Evolutionary conservation across 2,888 invertebrate genomes (phyloP), one percentile per base, ranked within the genome.

Genomic region (Drosophila gaucha): DNA sequence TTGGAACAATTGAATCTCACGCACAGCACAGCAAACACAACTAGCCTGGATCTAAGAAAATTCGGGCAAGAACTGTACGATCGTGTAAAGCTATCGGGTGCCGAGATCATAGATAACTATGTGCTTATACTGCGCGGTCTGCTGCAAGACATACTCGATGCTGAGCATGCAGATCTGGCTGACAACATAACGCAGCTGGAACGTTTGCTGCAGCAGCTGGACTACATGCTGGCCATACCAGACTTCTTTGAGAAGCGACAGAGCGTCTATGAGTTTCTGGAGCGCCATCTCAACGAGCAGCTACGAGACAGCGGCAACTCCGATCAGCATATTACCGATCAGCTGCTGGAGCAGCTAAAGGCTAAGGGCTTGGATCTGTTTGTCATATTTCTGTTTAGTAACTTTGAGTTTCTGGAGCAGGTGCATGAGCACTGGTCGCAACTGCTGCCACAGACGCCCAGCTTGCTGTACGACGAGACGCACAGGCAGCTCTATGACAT

Each of bases 231-330:
- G 22, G 43, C 59, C 26, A 82, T 71, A 2, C 16, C 50, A 0
- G 90, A 90, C 55, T 89, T 90, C 55, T 90, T 88, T 30, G 82
- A 71, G 16, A 90, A 90, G 50, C 89, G 90, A 0, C 86, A 88
- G 31, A 80, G 78, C n/a, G 60, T 90, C 3, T 90, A 89, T 24
- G 67, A 75, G 5, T 90, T 90, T 49, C 56, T 90, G 49, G 77
- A 90, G 49, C 71, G 67, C 0, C 74, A 85, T 39, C 52, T 90
- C 5, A 66, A 74, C 46, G 89, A 83, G 14, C 70, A 79, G 38
- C 50, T 78, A 8, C 62, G 73, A 0, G 62, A 54, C n/a, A 47
- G 46, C 2, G n/a, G 36, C 6, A 54, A n/a, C 0, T n/a, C 51
- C 0, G 62, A 80, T 1, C 80, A 79, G 14, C 86, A 80, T 26